These are phyloP conservation scores for Mellilla xanthometata DNA, from an alignment of 2,888 invertebrate species.

Conservation along the genomic window DNA sequence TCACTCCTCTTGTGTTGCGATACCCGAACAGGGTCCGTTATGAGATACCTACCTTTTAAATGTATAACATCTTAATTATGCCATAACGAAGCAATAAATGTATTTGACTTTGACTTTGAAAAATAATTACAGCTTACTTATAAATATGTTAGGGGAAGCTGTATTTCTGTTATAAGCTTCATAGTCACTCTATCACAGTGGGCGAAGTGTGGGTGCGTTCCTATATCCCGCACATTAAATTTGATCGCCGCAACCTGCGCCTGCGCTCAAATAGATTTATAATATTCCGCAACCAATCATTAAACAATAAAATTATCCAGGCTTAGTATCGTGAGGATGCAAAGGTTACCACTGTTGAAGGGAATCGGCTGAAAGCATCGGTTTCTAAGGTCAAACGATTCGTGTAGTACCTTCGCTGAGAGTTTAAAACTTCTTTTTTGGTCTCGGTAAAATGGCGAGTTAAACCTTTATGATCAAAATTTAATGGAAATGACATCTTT, in stretches of 20 bases:
- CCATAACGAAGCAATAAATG: too few species aligned
- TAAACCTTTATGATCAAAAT: too few species aligned
- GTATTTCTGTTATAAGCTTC: constrained; percentile 7
- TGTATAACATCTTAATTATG: too few species aligned
- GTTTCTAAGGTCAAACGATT: constrained; percentile 14
- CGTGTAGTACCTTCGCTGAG: background rate
- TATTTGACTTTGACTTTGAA: too few species aligned
- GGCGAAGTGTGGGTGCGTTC: constrained; percentile 68
- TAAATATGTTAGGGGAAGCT: too few species aligned
- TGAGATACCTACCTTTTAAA: too few species aligned
- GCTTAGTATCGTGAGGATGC: constrained; percentile 18
- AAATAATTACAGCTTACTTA: too few species aligned
- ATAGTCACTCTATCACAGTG: constrained; percentile 52
- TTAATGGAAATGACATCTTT: too few species aligned
- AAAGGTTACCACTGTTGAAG: constrained; percentile 23
- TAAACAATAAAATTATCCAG: constrained; percentile 20
- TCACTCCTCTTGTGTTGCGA: too few species aligned
- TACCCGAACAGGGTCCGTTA: too few species aligned
- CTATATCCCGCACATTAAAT: constrained; percentile 66
- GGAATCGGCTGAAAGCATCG: constrained; percentile 12
- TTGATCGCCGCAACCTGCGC: constrained; percentile 35
- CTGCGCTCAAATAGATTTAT: constrained; percentile 26
- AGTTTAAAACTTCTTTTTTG: too few species aligned
- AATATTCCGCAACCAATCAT: constrained; percentile 24
- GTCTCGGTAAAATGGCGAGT: too few species aligned